Percentiles rank a stretch among this genome's conserved stretches.
phyloP scores from a whole-genome alignment of 2,888 invertebrate genomes.

The Biston stratarius region DNA sequence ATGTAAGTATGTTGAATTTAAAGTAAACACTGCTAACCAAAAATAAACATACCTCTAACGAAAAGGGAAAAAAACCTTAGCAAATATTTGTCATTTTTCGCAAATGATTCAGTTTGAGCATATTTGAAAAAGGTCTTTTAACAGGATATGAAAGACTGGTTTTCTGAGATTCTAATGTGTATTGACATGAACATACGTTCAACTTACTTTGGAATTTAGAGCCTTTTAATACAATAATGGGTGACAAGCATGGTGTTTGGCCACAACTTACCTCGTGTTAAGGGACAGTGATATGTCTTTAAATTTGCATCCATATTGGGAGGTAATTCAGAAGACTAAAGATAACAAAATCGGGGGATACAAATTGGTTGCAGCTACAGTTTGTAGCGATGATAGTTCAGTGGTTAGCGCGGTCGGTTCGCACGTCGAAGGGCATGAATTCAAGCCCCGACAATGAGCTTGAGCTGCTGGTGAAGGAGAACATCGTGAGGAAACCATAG shows the following conservation, averaged over 20 bases:
- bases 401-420: too few species aligned
- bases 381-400: too few species aligned
- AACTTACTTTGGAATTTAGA: conserved; percentile 1
- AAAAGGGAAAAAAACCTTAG: conserved; percentile 15
- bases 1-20: not conserved
- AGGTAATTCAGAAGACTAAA: too few species aligned
- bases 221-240: not conserved
- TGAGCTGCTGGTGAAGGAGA: too few species aligned
- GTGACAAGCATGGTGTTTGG: not conserved
- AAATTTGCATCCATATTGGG: too few species aligned
- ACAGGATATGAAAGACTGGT: conserved; percentile 27
- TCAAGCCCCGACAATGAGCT: too few species aligned
- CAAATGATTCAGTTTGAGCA: conserved; percentile 24
- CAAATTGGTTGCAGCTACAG: too few species aligned
- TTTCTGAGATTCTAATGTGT: conserved; percentile 18
- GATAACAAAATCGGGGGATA: too few species aligned
- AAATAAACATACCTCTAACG: conserved; percentile 15
- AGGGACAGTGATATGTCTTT: too few species aligned
- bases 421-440: too few species aligned
- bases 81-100: conserved; percentile 29
- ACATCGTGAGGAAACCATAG: too few species aligned
- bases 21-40: conserved; percentile 19
- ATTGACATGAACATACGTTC: conserved; percentile 1
- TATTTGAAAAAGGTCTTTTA: conserved; percentile 20
- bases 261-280: too few species aligned